Conservation (phyloP, 2,797 vertebrate species). For the Clangula hyemalis region DNA sequence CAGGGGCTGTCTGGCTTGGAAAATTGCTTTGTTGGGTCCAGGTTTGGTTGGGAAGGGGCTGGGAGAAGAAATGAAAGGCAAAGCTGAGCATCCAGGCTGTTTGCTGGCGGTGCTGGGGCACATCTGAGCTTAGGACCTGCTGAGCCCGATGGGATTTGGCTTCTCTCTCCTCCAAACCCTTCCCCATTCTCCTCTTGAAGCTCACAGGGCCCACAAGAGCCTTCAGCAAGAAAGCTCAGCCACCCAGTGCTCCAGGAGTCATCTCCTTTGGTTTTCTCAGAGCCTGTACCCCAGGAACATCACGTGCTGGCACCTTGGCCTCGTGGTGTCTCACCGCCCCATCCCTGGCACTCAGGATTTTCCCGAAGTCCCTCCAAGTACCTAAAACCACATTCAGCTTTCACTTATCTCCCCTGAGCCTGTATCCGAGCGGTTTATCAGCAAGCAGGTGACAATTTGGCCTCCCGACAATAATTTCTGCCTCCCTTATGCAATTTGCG, state of each 20-base stretch:
- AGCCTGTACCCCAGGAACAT: background rate
- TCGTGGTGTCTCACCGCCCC: background rate
- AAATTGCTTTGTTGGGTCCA: background rate
- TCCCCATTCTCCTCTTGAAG: background rate
- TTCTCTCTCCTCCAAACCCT: background rate
- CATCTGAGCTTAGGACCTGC: background rate
- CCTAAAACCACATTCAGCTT: background rate
- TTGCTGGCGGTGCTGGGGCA: no score
- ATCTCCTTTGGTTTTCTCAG: background rate
- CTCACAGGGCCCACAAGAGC: background rate
- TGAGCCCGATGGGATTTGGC: background rate
- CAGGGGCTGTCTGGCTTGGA: background rate
- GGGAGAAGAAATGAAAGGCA: background rate
- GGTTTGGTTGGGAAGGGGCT: background rate
- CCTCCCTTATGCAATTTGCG: background rate
- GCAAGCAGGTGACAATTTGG: background rate
- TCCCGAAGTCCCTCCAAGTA: background rate
- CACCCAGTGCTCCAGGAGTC: background rate
- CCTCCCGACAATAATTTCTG: background rate
- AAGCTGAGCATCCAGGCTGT: background rate
- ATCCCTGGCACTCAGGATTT: background rate
- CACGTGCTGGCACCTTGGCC: background rate
- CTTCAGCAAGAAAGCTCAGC: background rate
- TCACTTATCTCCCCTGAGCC: background rate
- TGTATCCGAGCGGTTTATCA: background rate